Percentiles rank a stretch among this genome's conserved stretches.
These are phyloP conservation scores for Varecia variegata DNA, from an alignment of 2,797 vertebrate species.

Conservation along the genomic window DNA sequence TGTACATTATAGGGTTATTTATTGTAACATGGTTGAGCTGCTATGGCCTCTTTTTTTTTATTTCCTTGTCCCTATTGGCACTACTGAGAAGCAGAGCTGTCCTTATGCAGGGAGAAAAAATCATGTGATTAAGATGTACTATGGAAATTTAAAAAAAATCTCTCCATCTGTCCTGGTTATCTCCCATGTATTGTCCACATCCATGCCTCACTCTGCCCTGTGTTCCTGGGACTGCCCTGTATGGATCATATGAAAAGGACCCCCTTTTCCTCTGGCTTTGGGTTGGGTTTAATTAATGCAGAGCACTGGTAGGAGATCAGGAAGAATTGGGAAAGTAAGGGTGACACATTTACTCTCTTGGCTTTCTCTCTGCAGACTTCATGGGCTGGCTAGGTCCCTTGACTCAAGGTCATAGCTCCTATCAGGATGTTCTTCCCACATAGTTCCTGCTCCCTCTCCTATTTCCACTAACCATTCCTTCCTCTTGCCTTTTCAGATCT, in stretches of 20 bases:
- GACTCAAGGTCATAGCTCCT: neutral
- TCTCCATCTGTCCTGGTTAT: neutral
- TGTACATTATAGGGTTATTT: neutral
- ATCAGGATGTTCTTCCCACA: neutral
- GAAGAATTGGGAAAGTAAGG: neutral
- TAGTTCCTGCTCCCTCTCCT: neutral
- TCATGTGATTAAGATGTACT: neutral
- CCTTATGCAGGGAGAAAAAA: neutral
- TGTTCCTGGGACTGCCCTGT: neutral
- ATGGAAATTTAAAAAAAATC: neutral
- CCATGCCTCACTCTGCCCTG: neutral
- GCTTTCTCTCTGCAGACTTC: neutral
- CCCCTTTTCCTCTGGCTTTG: neutral
- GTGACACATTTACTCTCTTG: neutral
- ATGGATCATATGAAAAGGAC: neutral
- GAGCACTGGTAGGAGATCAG: neutral
- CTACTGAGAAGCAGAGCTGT: neutral
- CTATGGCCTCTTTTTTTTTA: neutral
- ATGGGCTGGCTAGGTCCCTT: neutral
- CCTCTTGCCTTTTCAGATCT: neutral
- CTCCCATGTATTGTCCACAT: neutral
- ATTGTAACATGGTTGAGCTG: neutral
- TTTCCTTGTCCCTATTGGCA: neutral
- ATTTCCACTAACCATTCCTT: neutral
- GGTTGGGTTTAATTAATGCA: neutral